These are phyloP conservation scores for Pristionchus arcanus DNA, from an alignment of 2,888 invertebrate species.

Conservation along the genomic window DNA sequence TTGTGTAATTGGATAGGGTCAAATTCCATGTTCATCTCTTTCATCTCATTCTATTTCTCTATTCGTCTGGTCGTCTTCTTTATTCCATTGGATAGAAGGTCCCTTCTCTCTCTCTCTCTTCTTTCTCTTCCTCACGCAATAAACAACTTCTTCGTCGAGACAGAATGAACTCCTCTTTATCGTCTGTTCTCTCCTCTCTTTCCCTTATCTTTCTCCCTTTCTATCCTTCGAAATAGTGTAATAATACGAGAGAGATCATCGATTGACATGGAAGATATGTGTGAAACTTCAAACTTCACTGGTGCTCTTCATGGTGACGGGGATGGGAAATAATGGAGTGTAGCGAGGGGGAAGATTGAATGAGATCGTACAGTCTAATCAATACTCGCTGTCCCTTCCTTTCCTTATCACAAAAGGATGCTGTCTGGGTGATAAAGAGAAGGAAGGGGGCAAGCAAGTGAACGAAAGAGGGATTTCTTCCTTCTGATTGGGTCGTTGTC, in stretches of 20 bases:
- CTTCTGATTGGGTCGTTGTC: background rate
- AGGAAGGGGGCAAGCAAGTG: background rate
- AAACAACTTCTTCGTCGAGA: slow-evolving; percentile 27
- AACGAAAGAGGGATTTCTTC: background rate
- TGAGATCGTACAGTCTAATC: slow-evolving; percentile 28
- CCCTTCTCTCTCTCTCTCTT: slow-evolving; percentile 2
- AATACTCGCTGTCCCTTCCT: slow-evolving; percentile 3
- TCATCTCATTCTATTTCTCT: background rate
- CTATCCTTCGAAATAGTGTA: background rate
- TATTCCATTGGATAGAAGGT: background rate
- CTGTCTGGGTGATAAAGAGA: background rate
- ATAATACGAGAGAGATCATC: background rate
- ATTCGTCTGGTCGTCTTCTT: background rate
- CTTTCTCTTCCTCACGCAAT: background rate
- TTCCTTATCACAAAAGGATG: background rate
- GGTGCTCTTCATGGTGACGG: background rate
- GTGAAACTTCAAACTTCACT: background rate
- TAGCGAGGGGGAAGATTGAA: background rate
- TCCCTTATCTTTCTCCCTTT: background rate
- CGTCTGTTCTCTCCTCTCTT: background rate
- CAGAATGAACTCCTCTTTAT: slow-evolving; percentile 14
- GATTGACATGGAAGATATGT: background rate
- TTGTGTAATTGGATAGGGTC: background rate
- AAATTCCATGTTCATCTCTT: background rate
- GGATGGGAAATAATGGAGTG: background rate